Conservation (phyloP, 2,797 vertebrate genomes). For the Telmatherina bonti region DNA sequence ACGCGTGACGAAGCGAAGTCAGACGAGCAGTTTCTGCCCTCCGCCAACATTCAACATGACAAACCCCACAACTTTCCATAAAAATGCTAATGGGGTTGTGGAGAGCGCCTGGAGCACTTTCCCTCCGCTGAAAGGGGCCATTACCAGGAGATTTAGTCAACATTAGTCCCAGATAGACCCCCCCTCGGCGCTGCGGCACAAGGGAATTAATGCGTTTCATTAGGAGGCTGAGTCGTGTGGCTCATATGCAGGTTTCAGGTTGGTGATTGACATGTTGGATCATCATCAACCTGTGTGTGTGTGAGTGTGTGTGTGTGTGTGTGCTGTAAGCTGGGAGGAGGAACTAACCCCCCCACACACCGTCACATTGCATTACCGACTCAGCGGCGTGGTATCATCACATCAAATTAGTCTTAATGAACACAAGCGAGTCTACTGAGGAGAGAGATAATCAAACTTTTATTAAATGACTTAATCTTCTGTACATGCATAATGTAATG, state of each 20-base stretch:
- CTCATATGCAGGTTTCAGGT: slow-evolving; percentile 21
- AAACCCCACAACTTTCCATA: slow-evolving; percentile 61
- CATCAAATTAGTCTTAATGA: slow-evolving; percentile 77
- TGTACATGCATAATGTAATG: slow-evolving; percentile 81
- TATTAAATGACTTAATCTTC: slow-evolving; percentile 86
- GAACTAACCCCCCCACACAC: slow-evolving; percentile 47
- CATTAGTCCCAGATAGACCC: slow-evolving; percentile 56
- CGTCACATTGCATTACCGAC: slow-evolving; percentile 72
- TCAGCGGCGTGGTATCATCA: slow-evolving; percentile 67
- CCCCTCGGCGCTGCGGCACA: slow-evolving; percentile 16
- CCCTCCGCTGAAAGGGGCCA: slow-evolving; percentile 50
- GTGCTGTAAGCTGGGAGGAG: slow-evolving; percentile 24
- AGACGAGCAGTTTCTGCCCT: slow-evolving; percentile 14
- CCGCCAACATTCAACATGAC: slow-evolving; percentile 32
- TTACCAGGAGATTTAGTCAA: slow-evolving; percentile 66
- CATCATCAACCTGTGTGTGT: slow-evolving; percentile 20
- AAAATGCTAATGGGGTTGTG: slow-evolving; percentile 79
- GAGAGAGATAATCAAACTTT: slow-evolving; percentile 83
- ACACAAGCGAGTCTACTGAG: slow-evolving; percentile 74
- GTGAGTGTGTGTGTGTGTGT: slow-evolving; percentile 21
- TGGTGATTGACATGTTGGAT: slow-evolving; percentile 69
- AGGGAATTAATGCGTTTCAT: slow-evolving; percentile 53
- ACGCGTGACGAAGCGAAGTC: background rate
- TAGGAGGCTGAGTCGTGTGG: slow-evolving; percentile 15
- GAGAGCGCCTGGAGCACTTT: slow-evolving; percentile 41